Percentiles rank a stretch among this genome's conserved stretches.
Evolutionary conservation across 2,113 vertebrate species (phyloP).

Genomic region (Cercopithecus mona): DNA sequence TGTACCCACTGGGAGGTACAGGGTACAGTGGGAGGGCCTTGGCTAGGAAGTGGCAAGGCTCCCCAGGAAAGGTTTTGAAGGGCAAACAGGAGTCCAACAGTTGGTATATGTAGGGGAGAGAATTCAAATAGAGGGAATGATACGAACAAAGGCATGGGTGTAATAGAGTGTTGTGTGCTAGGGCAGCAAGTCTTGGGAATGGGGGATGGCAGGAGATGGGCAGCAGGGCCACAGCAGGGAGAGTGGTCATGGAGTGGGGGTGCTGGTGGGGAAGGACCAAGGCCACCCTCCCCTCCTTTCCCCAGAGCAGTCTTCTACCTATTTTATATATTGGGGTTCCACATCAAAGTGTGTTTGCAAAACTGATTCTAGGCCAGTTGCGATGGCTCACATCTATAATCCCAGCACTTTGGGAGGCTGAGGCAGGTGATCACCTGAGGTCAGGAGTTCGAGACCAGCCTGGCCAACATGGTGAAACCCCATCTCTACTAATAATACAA

Average conservation of each 20-base stretch:
- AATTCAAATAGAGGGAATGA: not conserved
- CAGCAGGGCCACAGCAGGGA: not conserved
- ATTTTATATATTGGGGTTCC: not conserved
- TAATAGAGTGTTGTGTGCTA: too few relatives aligned
- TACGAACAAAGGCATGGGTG: not conserved
- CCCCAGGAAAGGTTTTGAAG: not conserved
- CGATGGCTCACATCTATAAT: too few relatives aligned
- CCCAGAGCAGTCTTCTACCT: not conserved
- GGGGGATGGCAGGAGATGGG: not conserved
- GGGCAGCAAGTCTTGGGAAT: too few relatives aligned
- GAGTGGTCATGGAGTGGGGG: too few relatives aligned
- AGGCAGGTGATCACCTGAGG: too few relatives aligned
- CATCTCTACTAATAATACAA: too few relatives aligned
- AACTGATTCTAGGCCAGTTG: not conserved
- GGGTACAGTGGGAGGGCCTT: not conserved
- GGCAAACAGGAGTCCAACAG: not conserved
- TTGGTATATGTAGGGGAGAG: not conserved
- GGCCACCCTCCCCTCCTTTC: accelerated
- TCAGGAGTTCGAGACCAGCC: too few relatives aligned
- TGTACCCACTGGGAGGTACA: not conserved
- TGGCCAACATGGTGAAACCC: too few relatives aligned
- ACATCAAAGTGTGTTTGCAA: not conserved
- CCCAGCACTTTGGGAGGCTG: too few relatives aligned
- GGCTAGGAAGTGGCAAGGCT: not conserved
- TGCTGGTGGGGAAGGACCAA: not conserved